These are phyloP conservation scores for Sialis fuliginosa DNA, from an alignment of 2,888 invertebrate genomes.

Conservation along the genomic window DNA sequence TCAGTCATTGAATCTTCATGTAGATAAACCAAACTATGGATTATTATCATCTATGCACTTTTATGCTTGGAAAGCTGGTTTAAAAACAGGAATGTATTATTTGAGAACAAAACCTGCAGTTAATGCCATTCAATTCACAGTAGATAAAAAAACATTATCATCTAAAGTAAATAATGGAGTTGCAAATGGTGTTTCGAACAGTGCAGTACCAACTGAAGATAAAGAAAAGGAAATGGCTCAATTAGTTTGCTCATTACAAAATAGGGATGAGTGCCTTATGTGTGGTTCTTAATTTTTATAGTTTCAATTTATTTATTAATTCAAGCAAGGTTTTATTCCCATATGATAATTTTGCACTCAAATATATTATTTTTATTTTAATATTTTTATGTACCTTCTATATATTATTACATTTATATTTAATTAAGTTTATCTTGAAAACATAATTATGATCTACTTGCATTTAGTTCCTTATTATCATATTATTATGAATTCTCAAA, in stretches of 20 bases:
- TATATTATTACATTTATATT: too few species aligned
- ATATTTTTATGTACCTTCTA: too few species aligned
- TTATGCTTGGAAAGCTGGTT: slow-evolving; percentile 88
- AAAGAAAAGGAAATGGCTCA: slow-evolving; percentile 41
- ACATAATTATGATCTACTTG: too few species aligned
- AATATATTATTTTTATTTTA: too few species aligned
- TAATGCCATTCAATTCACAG: slow-evolving; percentile 93
- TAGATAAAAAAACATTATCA: slow-evolving; percentile 62
- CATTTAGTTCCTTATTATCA: too few species aligned
- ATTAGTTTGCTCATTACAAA: slow-evolving; percentile 71
- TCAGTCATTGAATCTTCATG: slow-evolving; percentile 94
- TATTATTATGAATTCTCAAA: too few species aligned
- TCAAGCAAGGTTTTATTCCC: too few species aligned
- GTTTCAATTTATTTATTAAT: too few species aligned
- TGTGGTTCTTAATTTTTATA: slow-evolving; percentile 49
- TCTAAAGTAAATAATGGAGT: slow-evolving; percentile 28
- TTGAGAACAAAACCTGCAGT: slow-evolving; percentile 91
- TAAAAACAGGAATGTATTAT: slow-evolving; percentile 99
- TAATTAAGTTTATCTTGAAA: too few species aligned
- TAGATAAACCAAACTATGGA: slow-evolving; percentile 85
- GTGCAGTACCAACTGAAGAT: slow-evolving; percentile 18
- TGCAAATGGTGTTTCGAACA: slow-evolving; percentile 1
- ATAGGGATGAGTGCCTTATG: slow-evolving; percentile 75
- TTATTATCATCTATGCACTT: slow-evolving; percentile 94
- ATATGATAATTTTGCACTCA: too few species aligned